Evolutionary conservation across 2,797 vertebrate genomes (phyloP).

Genomic region (Gephyroberyx darwinii): DNA sequence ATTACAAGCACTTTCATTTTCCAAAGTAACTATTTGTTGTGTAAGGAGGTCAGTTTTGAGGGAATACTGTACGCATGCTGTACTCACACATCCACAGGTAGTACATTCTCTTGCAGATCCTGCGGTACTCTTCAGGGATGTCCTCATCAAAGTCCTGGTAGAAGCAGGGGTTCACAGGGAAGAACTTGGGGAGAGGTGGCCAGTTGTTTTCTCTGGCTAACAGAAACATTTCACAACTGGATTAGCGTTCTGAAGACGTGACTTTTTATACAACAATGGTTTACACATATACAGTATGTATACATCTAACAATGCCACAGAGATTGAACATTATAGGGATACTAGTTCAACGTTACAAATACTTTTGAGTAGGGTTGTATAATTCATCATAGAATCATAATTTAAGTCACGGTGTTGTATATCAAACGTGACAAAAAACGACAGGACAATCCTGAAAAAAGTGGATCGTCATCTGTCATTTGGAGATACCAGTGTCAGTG

Average conservation of each 20-base stretch:
- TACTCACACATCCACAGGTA: constrained; percentile 98
- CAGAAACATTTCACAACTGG: constrained; percentile 1
- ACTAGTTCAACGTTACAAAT: too few relatives aligned
- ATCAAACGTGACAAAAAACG: too few relatives aligned
- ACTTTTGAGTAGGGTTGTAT: too few relatives aligned
- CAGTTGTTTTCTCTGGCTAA: constrained; percentile 95
- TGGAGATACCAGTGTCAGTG: background rate
- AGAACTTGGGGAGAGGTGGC: constrained; percentile 90
- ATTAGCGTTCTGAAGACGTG: background rate
- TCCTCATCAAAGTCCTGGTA: constrained; percentile 96
- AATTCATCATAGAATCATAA: too few relatives aligned
- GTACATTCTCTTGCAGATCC: constrained; percentile 95
- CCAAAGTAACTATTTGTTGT: background rate
- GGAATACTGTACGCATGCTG: background rate
- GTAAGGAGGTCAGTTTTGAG: background rate
- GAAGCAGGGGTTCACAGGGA: constrained; percentile 94
- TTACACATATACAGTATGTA: background rate
- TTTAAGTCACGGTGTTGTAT: too few relatives aligned
- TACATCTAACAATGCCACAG: background rate
- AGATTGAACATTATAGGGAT: too few relatives aligned
- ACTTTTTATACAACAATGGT: background rate
- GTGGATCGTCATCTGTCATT: too few relatives aligned
- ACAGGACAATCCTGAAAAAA: too few relatives aligned
- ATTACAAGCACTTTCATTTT: background rate
- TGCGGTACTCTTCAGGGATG: constrained; percentile 92